Evolutionary conservation across 1,140 invertebrate species (phyloP), one percentile per base, ranked within the genome.

Genomic region (Papilio polyxenes): DNA sequence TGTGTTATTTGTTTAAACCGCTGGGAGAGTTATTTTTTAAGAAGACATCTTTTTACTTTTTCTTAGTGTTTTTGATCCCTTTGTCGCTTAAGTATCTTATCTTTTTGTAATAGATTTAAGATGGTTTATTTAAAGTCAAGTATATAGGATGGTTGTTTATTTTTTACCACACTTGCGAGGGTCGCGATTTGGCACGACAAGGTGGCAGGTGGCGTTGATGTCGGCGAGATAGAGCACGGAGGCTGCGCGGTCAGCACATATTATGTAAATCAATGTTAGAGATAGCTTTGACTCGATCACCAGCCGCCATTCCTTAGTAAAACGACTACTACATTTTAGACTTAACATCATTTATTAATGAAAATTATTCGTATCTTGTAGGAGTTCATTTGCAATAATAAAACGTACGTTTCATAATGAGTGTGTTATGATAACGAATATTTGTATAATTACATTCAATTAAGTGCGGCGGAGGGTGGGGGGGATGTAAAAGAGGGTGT

Each of bases 401-500:
- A 72, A 72, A 72, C 31, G 65, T 72, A 72, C 31, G 65, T 72
- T 72, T 62, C n/a, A 20, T 20, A 72, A 37, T 13, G 65, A 72
- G 31, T 37, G 31, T 72, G 65, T 37, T 37, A 72, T 72, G 31
- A 72, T 15, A 72, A 15, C 8, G 65, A 37, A 72, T 72, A 37
- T 72, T 65, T 65, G 23, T 65, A 23, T 65, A 65, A 65, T 65
- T 37, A 65, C 62, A 65, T 65, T 65, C 62, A 65, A 65, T 65
- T 65, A 31, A 31, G 3, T 31, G 23, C 9, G 62, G 10, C 5
- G 23, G 5, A 72, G 31, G 65, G 11, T 31, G 13, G 62, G 23
- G 65, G 65, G 10, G 51, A 1, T 13, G 10, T 11, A 65, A 31
- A 13, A 9, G 4, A 0, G 15, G 65, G 31, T 31, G 31, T 37